These are phyloP conservation scores for Pseudopleuronectes americanus DNA, from an alignment of 2,797 vertebrate species.

Conservation along the genomic window DNA sequence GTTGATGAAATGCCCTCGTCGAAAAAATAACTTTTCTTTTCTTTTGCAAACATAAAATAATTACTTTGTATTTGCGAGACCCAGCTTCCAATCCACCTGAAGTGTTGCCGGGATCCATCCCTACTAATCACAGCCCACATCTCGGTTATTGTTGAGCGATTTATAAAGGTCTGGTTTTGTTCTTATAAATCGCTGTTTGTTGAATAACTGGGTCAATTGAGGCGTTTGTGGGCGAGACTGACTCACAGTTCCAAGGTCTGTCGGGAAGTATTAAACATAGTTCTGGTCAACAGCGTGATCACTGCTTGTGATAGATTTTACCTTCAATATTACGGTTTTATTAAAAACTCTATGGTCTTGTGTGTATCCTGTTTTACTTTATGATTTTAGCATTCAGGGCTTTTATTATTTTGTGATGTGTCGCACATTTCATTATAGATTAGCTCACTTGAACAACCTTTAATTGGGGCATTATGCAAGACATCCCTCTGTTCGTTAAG, in stretches of 20 bases:
- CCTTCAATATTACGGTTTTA: background rate
- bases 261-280: no score
- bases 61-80: slow-evolving; percentile 27
- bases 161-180: background rate
- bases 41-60: slow-evolving; percentile 13
- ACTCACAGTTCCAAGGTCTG: no score
- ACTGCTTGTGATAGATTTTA: background rate
- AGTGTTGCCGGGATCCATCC: background rate
- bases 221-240: no score
- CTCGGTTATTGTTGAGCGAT: background rate
- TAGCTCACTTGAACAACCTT: background rate
- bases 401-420: no score
- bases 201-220: no score
- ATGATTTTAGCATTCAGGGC: background rate
- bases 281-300: no score
- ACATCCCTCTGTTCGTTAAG: background rate
- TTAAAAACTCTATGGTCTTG: background rate
- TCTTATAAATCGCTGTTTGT: background rate
- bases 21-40: slow-evolving; percentile 11
- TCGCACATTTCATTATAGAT: background rate
- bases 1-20: slow-evolving; percentile 51
- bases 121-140: slow-evolving; percentile 20
- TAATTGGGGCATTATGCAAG: background rate
- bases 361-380: background rate
- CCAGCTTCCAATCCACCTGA: slow-evolving; percentile 19